Evolutionary conservation across 2,113 vertebrate species (phyloP).

Genomic region (Notothenia rossii): DNA sequence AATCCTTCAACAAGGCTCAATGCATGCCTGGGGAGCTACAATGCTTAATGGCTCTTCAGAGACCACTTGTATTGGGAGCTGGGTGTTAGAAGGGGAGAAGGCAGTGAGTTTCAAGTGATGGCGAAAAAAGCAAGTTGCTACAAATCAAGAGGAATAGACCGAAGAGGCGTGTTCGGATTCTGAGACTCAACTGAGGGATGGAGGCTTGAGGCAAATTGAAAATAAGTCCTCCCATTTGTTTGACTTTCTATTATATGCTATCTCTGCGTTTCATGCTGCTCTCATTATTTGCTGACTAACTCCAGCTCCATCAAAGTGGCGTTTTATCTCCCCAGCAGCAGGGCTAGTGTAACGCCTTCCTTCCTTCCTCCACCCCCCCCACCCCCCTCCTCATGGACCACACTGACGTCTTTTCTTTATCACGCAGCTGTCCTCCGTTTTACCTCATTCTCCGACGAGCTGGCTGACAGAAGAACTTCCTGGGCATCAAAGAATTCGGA

Average conservation of each 20-base stretch:
- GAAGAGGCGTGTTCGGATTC: conserved; percentile 18
- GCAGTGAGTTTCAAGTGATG: conserved; percentile 32
- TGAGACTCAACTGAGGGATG: conserved; percentile 22
- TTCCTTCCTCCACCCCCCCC: conserved; percentile 14
- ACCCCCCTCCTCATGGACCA: background rate
- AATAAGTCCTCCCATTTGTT: conserved; percentile 11
- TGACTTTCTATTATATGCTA: conserved; percentile 27
- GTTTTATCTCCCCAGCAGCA: conserved; percentile 53
- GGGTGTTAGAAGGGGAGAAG: conserved; percentile 24
- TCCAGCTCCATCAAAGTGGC: conserved; percentile 18
- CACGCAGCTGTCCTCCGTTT: background rate
- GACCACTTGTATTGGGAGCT: conserved; percentile 40
- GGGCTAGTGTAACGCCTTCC: conserved; percentile 8
- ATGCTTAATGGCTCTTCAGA: conserved; percentile 43
- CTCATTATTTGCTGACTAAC: conserved; percentile 63
- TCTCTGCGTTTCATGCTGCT: conserved; percentile 30
- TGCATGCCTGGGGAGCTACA: conserved; percentile 48
- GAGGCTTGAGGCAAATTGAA: background rate
- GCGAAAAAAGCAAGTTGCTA: conserved; percentile 29
- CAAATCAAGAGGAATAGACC: conserved; percentile 28
- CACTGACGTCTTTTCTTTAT: background rate
- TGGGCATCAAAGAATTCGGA: conserved; percentile 99
- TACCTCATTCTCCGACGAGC: conserved; percentile 98
- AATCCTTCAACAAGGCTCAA: conserved; percentile 59
- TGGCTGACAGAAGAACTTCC: conserved; percentile 97